Evolutionary conservation across 1,140 invertebrate genomes (phyloP).

Genomic region (Solenopsis fugax): DNA sequence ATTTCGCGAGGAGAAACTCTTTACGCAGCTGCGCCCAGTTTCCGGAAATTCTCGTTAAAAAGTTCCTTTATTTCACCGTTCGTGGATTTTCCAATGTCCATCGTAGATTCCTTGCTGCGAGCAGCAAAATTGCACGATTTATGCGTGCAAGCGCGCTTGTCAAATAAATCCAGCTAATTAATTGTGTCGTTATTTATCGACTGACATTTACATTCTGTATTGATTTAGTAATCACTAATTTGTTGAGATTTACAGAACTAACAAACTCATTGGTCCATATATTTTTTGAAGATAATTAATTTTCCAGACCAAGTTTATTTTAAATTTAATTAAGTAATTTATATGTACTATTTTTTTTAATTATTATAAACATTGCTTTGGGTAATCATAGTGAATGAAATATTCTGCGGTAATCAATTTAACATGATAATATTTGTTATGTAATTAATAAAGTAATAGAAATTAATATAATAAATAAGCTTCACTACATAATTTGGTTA

Average conservation of each 20-base stretch:
- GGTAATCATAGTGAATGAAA: background rate
- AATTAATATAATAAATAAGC: slow-evolving; percentile 37
- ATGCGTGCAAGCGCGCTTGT: slow-evolving; percentile 40
- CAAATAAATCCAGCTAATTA: slow-evolving; percentile 61
- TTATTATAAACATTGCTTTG: slow-evolving; percentile 4
- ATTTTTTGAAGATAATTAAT: slow-evolving; percentile 48
- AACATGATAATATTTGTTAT: slow-evolving; percentile 10
- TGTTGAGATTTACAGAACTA: slow-evolving; percentile 40
- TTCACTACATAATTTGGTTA: background rate
- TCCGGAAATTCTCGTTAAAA: slow-evolving; percentile 75
- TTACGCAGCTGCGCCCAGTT: slow-evolving; percentile 68
- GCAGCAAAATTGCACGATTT: slow-evolving; percentile 50
- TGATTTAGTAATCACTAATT: slow-evolving; percentile 56
- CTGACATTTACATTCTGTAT: slow-evolving; percentile 39
- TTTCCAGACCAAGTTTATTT: background rate
- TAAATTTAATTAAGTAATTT: slow-evolving; percentile 13
- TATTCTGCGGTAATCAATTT: slow-evolving; percentile 16
- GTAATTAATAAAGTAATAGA: slow-evolving; percentile 30
- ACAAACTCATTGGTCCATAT: slow-evolving; percentile 1
- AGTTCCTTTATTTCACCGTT: slow-evolving; percentile 59
- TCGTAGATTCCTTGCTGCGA: slow-evolving; percentile 30
- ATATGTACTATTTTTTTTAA: background rate
- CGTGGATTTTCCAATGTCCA: slow-evolving; percentile 44
- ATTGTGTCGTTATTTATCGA: slow-evolving; percentile 54
- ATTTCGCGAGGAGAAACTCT: slow-evolving; percentile 68